These are phyloP conservation scores for Agrilus biguttatus DNA, from an alignment of 2,888 invertebrate genomes.

Conservation along the genomic window DNA sequence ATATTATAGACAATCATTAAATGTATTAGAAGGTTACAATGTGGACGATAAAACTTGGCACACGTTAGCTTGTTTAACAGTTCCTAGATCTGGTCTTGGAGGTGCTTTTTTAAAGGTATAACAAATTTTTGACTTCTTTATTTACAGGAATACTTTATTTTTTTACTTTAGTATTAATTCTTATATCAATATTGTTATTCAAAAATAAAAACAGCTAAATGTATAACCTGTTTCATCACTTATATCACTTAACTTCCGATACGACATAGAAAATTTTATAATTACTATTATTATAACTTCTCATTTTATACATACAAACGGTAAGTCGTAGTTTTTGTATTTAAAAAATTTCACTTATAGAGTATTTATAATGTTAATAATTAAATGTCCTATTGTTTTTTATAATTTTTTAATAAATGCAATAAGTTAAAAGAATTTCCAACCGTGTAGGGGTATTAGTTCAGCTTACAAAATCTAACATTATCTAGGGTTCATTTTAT, in stretches of 20 bases:
- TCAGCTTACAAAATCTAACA: neutral
- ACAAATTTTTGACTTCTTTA: neutral
- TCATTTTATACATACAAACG: no score
- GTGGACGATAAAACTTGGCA: constrained; percentile 77
- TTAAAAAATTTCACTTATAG: no score
- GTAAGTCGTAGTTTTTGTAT: no score
- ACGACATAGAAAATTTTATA: no score
- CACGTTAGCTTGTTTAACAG: constrained; percentile 65
- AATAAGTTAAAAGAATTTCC: no score
- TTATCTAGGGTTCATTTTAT: constrained; percentile 62
- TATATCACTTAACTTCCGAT: neutral
- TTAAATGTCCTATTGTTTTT: no score
- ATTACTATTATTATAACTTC: no score
- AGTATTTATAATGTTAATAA: no score
- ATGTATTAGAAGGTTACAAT: constrained; percentile 78
- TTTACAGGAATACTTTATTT: neutral
- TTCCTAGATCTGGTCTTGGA: constrained; percentile 76
- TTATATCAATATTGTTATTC: no score
- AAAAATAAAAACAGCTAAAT: no score
- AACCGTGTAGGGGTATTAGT: neutral
- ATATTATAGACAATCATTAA: constrained; percentile 72
- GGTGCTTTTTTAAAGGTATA: constrained; percentile 66
- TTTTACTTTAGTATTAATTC: no score
- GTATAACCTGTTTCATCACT: neutral
- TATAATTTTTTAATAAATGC: no score